Evolutionary conservation across 2,888 invertebrate genomes (phyloP).

Genomic region (Ernsta delagoae): DNA sequence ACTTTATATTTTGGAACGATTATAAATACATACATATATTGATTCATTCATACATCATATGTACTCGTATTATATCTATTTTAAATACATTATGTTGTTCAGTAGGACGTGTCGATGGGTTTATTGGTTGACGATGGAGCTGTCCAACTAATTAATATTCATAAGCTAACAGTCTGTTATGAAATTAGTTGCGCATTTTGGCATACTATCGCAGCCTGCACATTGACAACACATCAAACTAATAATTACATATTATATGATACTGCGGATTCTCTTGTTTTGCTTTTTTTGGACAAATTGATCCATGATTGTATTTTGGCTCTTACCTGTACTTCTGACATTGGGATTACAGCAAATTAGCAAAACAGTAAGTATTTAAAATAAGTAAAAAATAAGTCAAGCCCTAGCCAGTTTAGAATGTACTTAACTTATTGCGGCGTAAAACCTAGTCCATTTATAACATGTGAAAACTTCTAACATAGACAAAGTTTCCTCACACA

Average conservation of each 20-base stretch:
- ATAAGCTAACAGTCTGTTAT: neutral
- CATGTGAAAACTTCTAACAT: neutral
- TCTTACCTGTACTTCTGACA: no score
- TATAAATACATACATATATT: neutral
- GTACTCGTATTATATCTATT: no score
- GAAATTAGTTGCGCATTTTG: neutral
- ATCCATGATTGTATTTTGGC: no score
- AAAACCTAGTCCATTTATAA: neutral
- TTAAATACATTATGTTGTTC: neutral
- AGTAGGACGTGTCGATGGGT: neutral
- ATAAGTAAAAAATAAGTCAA: no score
- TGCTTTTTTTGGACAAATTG: no score
- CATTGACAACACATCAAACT: neutral
- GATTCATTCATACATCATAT: no score
- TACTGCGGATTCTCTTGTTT: no score
- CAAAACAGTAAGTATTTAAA: no score
- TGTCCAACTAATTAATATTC: neutral
- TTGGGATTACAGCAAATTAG: no score
- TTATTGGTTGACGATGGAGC: neutral
- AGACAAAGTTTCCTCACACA: neutral
- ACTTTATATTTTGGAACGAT: no score
- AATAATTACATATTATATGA: no score
- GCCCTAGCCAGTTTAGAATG: neutral
- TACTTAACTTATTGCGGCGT: neutral
- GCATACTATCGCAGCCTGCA: neutral